Evolutionary conservation across 1,140 invertebrate species (phyloP), one percentile per base, ranked within the genome.

Genomic region (Triops longicaudatus): DNA sequence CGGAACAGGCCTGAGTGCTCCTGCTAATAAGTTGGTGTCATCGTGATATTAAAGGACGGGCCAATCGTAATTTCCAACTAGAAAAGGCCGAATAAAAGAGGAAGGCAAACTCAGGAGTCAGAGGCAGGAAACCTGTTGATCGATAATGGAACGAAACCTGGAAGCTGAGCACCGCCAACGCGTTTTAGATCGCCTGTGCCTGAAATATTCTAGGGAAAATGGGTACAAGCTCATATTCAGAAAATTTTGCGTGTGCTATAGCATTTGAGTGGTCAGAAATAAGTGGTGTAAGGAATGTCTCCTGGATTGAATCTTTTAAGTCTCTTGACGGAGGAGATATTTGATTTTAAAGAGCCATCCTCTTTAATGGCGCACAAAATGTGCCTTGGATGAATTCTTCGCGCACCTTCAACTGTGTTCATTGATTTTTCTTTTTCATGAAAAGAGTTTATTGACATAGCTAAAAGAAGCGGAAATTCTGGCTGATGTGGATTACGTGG

Each of bases 41-140:
- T 63, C 50, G 10, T 63, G 50, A 22, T 63, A 63, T 63, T 12
- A 63, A 63, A 17, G 50, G 50, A n/a, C 50, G 5, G 50, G 14
- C 50, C 6, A 63, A 63, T 63, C 17, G 50, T 22, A 10, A 22
- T 63, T 11, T 63, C 17, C 22, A 63, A 63, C 50, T 17, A 63
- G 50, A 17, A 63, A 63, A 63, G 50, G n/a, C 17, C 10, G 50
- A 17, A 63, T 22, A 14, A n/a, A 22, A 22, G 50, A 63, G 50
- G 22, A 22, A 7, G 14, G n/a, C 17, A 5, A n/a, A 6, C 50
- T 22, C 14, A n/a, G 22, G 50, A 63, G 50, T 6, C 50, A n/a
- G 22, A 22, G 50, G 50, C 50, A 17, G 50, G n/a, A 63, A 63
- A 63, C 50, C 50, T 63, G 50, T 63, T 63, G 50, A 63, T 63